Evolutionary conservation across 1,140 invertebrate species (phyloP).

Genomic region (Battus philenor): DNA sequence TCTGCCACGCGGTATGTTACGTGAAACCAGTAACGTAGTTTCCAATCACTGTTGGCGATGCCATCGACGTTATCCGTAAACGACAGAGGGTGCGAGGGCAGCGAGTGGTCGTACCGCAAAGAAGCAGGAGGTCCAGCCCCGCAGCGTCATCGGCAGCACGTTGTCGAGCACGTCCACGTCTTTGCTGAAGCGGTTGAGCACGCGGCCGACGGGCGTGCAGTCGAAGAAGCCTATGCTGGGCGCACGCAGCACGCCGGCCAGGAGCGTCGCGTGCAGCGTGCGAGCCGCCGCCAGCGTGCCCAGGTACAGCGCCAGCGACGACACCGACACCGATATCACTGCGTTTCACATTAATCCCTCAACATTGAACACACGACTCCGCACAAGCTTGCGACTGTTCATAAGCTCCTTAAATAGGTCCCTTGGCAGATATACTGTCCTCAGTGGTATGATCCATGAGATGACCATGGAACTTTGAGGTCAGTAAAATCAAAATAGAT

Average conservation of each 20-base stretch:
- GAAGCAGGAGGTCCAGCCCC: conserved; percentile 83
- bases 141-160: conserved; percentile 82
- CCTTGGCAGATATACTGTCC: no score
- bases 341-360: conserved; percentile 28
- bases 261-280: conserved; percentile 80
- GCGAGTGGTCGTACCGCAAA: conserved; percentile 78
- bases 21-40: no score
- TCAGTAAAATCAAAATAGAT: no score
- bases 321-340: conserved; percentile 83
- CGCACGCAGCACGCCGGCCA: conserved; percentile 82
- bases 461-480: no score
- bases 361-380: no score
- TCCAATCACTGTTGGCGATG: no score
- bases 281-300: conserved; percentile 84
- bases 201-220: conserved; percentile 88
- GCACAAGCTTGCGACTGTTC: no score
- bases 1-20: no score
- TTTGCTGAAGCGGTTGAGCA: conserved; percentile 91
- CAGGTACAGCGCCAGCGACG: conserved; percentile 81
- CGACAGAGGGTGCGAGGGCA: background rate
- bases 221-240: conserved; percentile 89
- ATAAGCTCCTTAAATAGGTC: no score
- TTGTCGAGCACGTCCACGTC: conserved; percentile 89
- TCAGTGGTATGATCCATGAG: no score
- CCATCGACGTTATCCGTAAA: background rate